These are phyloP conservation scores for Rhizomys pruinosus DNA, from an alignment of 2,113 vertebrate genomes.

Conservation along the genomic window DNA sequence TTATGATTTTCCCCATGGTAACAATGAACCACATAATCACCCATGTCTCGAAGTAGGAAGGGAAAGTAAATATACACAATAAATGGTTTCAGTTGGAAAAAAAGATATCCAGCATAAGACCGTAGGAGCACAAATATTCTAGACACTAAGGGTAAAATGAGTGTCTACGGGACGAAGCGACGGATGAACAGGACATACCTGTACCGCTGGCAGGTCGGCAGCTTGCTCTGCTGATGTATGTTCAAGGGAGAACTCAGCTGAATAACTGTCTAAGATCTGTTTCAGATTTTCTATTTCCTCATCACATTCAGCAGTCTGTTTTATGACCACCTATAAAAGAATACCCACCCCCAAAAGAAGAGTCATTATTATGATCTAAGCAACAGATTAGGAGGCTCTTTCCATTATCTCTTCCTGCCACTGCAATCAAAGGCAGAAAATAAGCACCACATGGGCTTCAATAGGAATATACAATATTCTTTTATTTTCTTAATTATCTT, in stretches of 20 bases:
- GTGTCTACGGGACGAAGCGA: neutral
- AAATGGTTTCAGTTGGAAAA: neutral
- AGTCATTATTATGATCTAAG: constrained; percentile 42
- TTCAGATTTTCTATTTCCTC: constrained; percentile 85
- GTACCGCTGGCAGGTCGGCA: constrained; percentile 71
- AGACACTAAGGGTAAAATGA: neutral
- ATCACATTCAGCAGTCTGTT: constrained; percentile 84
- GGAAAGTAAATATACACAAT: no score
- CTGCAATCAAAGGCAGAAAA: neutral
- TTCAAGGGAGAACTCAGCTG: constrained; percentile 77
- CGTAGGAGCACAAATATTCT: neutral
- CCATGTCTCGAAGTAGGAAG: neutral
- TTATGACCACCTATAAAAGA: constrained; percentile 84
- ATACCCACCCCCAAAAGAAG: neutral
- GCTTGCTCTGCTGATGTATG: constrained; percentile 44
- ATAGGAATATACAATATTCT: neutral
- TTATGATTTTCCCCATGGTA: neutral
- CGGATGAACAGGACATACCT: constrained; percentile 78
- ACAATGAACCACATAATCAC: neutral
- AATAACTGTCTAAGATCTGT: constrained; percentile 79
- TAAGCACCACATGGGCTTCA: neutral
- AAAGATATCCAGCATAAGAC: neutral
- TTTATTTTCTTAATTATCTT: no score
- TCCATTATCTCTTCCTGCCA: neutral
- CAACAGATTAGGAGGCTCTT: neutral